phyloP scores from a whole-genome alignment of 2,888 invertebrate genomes.

The Rhodophaea formosa region DNA sequence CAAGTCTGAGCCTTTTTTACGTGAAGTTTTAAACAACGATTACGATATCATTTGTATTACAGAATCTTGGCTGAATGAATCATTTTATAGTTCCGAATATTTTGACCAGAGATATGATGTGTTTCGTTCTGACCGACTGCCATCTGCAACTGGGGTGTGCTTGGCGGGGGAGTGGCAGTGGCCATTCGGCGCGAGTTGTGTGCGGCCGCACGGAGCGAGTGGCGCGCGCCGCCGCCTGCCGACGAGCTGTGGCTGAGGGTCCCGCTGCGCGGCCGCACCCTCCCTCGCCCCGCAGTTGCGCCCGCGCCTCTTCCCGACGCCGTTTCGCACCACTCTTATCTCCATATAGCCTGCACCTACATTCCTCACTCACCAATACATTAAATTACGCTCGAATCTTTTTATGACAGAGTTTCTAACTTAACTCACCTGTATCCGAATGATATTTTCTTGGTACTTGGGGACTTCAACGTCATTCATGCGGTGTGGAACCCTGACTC shows the following conservation, averaged over 20 bases:
- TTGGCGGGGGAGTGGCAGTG: neutral
- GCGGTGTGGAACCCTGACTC: neutral
- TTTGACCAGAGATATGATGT: conserved; percentile 4
- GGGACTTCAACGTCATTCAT: neutral
- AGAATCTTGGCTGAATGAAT: conserved; percentile 7
- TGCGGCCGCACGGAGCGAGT: neutral
- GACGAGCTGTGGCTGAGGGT: conserved; percentile 12
- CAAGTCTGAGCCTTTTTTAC: neutral
- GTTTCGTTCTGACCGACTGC: neutral
- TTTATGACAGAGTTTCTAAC: too few relatives aligned
- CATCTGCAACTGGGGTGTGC: neutral
- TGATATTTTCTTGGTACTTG: too few relatives aligned
- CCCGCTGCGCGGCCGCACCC: conserved; percentile 6
- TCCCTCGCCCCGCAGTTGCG: neutral
- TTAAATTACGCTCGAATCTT: conserved; percentile 39
- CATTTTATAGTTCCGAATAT: conserved; percentile 7
- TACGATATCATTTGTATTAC: conserved; percentile 11
- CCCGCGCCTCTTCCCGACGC: neutral
- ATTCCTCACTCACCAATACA: conserved; percentile 56
- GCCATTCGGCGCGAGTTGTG: conserved; percentile 10
- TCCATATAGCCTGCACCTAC: conserved; percentile 1
- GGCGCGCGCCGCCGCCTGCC: conserved; percentile 10
- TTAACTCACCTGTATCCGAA: too few relatives aligned
- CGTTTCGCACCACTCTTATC: neutral
- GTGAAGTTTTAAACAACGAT: neutral